A percentile compares a stretch with the other conserved stretches of the same genome.
These are phyloP conservation scores for Melanerpes aurifrons DNA, from an alignment of 2,113 vertebrate species.

Conservation along the genomic window DNA sequence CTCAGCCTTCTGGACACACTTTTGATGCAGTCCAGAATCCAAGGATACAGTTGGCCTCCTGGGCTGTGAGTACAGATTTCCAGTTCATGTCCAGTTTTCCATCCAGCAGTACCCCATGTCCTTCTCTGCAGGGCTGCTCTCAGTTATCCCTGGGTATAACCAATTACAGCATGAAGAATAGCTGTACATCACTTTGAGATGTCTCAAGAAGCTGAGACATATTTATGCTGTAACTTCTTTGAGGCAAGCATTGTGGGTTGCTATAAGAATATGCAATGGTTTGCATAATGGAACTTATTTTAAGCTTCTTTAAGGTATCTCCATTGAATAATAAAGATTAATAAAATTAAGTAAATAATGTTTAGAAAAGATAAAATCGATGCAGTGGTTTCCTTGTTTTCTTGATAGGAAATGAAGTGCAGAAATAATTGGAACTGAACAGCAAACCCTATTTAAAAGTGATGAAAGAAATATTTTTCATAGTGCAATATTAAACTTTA, in stretches of 20 bases:
- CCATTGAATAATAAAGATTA: slow-evolving; percentile 35
- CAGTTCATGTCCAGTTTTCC: no score
- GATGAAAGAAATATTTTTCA: not conserved
- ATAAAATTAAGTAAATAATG: slow-evolving; percentile 12
- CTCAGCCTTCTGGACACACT: no score
- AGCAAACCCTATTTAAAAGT: not conserved
- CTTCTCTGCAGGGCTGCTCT: no score
- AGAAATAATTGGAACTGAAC: slow-evolving; percentile 17
- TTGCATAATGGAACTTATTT: slow-evolving; percentile 16
- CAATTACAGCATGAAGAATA: no score
- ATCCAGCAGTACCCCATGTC: no score
- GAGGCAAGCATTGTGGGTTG: not conserved
- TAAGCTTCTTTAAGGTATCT: not conserved
- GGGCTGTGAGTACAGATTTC: no score
- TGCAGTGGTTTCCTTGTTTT: not conserved
- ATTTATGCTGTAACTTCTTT: not conserved
- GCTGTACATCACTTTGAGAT: no score
- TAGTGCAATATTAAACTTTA: not conserved
- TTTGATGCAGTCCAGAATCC: no score
- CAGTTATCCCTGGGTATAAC: no score
- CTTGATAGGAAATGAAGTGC: slow-evolving; percentile 12
- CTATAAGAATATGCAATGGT: not conserved
- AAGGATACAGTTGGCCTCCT: no score
- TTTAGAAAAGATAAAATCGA: slow-evolving; percentile 19
- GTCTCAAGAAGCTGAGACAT: not conserved